Evolutionary conservation across 2,797 vertebrate species (phyloP).

Genomic region (Rhabdophis nuchalis): DNA sequence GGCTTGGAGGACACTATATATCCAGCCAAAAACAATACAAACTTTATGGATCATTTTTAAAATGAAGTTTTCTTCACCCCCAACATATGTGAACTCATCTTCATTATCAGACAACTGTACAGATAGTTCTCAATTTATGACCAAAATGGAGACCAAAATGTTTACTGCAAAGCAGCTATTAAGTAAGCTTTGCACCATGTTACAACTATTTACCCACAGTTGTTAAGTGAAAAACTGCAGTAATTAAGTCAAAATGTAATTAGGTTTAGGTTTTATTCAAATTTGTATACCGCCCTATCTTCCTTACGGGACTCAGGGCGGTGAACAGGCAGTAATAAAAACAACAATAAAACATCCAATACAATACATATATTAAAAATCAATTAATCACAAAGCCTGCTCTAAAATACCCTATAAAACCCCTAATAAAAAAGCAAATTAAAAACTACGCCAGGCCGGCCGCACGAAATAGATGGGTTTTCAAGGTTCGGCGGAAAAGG

Average conservation of each 20-base stretch:
- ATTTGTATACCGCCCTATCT: too few relatives aligned
- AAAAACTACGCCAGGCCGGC: too few relatives aligned
- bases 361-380: too few relatives aligned
- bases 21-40: neutral
- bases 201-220: neutral
- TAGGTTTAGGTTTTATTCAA: too few relatives aligned
- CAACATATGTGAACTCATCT: neutral
- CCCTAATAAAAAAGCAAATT: too few relatives aligned
- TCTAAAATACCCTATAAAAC: too few relatives aligned
- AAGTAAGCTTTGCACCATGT: neutral
- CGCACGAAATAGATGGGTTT: too few relatives aligned
- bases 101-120: neutral
- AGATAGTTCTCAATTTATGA: neutral
- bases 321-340: too few relatives aligned
- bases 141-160: neutral
- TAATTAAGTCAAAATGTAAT: neutral
- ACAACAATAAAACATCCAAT: too few relatives aligned
- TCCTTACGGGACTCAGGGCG: too few relatives aligned
- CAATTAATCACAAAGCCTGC: too few relatives aligned
- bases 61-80: neutral
- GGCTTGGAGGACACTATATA: neutral
- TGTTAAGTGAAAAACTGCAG: neutral
- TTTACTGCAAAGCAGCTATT: neutral
- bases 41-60: neutral
- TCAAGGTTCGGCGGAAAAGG: too few relatives aligned